Evolutionary conservation across 2,888 invertebrate genomes (phyloP), one percentile per base, ranked within the genome.

Genomic region (Drosophila fulvimacula): DNA sequence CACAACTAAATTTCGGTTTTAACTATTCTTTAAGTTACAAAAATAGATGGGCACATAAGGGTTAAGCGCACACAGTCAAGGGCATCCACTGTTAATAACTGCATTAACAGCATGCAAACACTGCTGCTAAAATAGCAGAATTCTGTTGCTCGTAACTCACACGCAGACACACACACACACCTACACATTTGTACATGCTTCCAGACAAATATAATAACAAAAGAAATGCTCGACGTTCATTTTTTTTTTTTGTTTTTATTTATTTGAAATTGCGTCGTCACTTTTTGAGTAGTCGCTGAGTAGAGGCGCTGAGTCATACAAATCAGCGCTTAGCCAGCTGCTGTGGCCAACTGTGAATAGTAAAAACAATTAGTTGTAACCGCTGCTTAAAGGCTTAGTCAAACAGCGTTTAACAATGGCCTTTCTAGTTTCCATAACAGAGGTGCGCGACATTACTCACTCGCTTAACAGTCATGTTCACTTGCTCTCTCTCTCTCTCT

Each of bases 341-440:
- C 39, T 57, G 48, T 30, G 64, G 64, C 69, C 32, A 64, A 64
- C 63, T 48, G 65, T 53, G 24, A 51, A 62, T 27, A 38, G 19
- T 7, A 6, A 38, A 42, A 42, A 42, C 34, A 27, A 19, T 10
- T 15, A 11, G 10, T 27, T 56, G 2, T 21, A 46, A 13, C 39
- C 19, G 57, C 24, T 41, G 46, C 42, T 39, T 39, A 30, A 36
- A 36, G 30, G 44, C 51, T 44, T 7, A 39, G 30, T 21, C 46
- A 42, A 19, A 32, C 24, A 48, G 32, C 19, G 6, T 10, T 56
- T n/a, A 9, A 53, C n/a, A n/a, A 80, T 82, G 72, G 82, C 81
- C 9, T 81, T 81, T 68, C 60, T 81, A 11, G 64, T 73, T 13
- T 81, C 81, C 41, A 81, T 81, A 65, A 79, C 79, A 48, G 81